A percentile compares a stretch with the other conserved stretches of the same genome.
phyloP scores from a whole-genome alignment of 2,113 vertebrate species.

The Meriones unguiculatus region DNA sequence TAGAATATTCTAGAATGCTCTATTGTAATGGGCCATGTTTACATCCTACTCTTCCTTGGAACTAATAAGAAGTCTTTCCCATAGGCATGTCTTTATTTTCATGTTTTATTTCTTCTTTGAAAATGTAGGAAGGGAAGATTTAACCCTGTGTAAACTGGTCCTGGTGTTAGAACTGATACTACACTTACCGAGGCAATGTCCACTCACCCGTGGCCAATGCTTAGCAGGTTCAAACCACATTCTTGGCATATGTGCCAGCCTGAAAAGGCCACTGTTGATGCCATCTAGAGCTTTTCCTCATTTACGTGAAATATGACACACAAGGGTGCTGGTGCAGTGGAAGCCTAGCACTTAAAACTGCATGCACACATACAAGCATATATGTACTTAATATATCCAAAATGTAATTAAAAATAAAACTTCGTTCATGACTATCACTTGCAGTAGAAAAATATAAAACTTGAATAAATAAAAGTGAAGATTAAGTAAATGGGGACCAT shows the following conservation, averaged over 20 bases:
- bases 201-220: background rate
- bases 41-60: background rate
- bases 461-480: slow-evolving; percentile 28
- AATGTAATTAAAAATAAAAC: slow-evolving; percentile 43
- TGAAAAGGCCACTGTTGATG: background rate
- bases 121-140: slow-evolving; percentile 33
- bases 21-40: background rate
- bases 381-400: background rate
- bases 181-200: background rate
- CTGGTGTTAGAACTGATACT: background rate
- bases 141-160: background rate
- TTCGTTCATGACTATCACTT: slow-evolving; percentile 6
- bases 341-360: background rate
- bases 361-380: background rate
- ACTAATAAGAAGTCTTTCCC: background rate
- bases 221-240: background rate
- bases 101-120: background rate
- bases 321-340: no score
- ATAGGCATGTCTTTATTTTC: background rate
- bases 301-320: background rate
- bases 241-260: background rate
- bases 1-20: background rate
- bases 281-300: background rate
- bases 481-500: background rate
- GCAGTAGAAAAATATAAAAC: slow-evolving; percentile 21